phyloP scores from a whole-genome alignment of 2,113 vertebrate genomes.

The Chloebia gouldiae region DNA sequence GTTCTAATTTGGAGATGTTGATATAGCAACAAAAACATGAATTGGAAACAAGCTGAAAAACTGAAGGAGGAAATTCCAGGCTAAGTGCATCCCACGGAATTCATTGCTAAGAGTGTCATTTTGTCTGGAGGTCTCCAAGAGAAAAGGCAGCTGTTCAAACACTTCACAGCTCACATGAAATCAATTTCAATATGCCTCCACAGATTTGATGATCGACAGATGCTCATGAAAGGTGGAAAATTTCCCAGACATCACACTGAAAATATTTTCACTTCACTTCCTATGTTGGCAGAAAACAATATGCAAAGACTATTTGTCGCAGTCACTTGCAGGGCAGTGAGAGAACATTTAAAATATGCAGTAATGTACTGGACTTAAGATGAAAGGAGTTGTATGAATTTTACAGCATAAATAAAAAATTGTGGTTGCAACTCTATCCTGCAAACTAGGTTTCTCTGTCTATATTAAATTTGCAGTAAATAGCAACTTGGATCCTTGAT shows the following conservation, averaged over 20 bases:
- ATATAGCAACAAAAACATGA: conserved; percentile 4
- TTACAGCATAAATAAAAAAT: background rate
- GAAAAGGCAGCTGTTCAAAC: conserved; percentile 32
- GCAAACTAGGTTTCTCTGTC: background rate
- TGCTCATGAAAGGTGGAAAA: background rate
- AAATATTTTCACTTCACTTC: conserved; percentile 10
- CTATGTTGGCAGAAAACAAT: background rate
- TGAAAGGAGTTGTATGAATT: background rate
- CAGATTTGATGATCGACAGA: background rate
- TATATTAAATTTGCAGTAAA: background rate
- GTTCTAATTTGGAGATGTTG: conserved; percentile 18
- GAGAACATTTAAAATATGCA: background rate
- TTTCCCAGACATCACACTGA: background rate
- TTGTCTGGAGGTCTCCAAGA: conserved; percentile 52
- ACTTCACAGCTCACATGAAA: conserved; percentile 8
- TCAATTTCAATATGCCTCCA: background rate
- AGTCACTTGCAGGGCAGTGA: background rate
- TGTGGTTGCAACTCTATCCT: background rate
- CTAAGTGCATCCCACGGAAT: conserved; percentile 18
- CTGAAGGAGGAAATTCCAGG: conserved; percentile 11
- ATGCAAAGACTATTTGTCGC: background rate
- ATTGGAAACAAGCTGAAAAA: conserved; percentile 1
- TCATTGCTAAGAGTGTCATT: conserved; percentile 27
- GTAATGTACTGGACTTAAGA: background rate
- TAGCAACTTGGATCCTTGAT: background rate